Percentiles rank a stretch among this genome's conserved stretches.
Conservation (phyloP, 2,797 vertebrate species). For the Rhadinocentrus ornatus region DNA sequence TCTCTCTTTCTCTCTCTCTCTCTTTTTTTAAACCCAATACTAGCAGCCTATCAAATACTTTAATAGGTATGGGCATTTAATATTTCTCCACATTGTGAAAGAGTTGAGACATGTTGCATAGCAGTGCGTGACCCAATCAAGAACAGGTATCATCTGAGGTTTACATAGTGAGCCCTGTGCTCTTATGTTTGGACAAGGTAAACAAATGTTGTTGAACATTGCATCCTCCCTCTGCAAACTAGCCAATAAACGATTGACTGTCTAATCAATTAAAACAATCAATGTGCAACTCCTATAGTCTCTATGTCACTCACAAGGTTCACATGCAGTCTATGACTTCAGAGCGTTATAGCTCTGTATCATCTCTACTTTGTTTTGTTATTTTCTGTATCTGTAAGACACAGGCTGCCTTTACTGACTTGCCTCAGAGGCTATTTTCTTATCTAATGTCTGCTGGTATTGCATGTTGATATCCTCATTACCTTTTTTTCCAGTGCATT, state of each 20-base stretch:
- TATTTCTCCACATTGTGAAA: constrained; percentile 1
- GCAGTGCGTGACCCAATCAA: constrained; percentile 5
- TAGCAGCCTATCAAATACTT: constrained; percentile 1
- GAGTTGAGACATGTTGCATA: not conserved
- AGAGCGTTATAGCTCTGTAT: constrained; percentile 22
- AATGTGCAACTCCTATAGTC: constrained; percentile 43
- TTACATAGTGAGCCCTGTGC: constrained; percentile 13
- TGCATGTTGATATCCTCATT: constrained; percentile 54
- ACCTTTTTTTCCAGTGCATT: constrained; percentile 37
- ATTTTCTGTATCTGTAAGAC: constrained; percentile 10
- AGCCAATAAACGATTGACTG: constrained; percentile 65
- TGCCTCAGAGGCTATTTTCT: constrained; percentile 23
- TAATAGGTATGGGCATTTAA: constrained; percentile 18
- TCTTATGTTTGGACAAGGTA: constrained; percentile 34
- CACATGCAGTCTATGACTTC: constrained; percentile 18
- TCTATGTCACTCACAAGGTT: constrained; percentile 41
- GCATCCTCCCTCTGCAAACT: constrained; percentile 24
- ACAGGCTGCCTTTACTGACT: constrained; percentile 9
- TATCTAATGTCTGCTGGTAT: constrained; percentile 25
- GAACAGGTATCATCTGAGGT: not conserved
- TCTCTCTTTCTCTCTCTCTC: not conserved
- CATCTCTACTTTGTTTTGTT: constrained; percentile 7
- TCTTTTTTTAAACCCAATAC: not conserved
- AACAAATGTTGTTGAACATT: constrained; percentile 32
- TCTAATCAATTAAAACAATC: constrained; percentile 63